phyloP scores from a whole-genome alignment of 2,888 invertebrate species.

The Parochlus steinenii region DNA sequence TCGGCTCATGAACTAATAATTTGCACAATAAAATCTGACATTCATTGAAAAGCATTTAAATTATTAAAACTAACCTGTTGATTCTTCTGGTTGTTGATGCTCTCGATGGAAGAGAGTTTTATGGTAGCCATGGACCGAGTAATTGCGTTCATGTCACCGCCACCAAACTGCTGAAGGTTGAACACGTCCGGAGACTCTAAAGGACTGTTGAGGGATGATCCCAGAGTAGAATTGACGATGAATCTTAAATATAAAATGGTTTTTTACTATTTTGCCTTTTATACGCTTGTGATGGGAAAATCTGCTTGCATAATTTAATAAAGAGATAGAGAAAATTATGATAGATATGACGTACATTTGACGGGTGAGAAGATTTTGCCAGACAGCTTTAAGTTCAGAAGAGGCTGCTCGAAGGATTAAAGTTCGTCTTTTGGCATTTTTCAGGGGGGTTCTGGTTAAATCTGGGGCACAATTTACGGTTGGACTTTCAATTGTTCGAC shows the following conservation, averaged over 20 bases:
- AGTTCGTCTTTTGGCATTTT: constrained; percentile 46
- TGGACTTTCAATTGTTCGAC: constrained; percentile 48
- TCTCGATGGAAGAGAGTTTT: constrained; percentile 30
- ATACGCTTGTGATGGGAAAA: too few species aligned
- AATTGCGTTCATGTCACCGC: constrained; percentile 28
- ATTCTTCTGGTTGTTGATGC: constrained; percentile 23
- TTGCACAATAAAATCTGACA: too few species aligned
- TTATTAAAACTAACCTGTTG: constrained; percentile 11
- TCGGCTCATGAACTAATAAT: too few species aligned
- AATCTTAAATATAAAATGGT: constrained; percentile 40
- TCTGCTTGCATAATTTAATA: too few species aligned
- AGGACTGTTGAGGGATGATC: constrained; percentile 64
- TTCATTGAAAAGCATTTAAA: too few species aligned
- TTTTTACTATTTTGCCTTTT: too few species aligned
- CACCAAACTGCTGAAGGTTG: constrained; percentile 26
- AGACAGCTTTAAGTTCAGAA: constrained; percentile 71
- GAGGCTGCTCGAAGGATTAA: constrained; percentile 65
- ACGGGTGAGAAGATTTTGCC: constrained; percentile 74
- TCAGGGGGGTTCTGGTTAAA: constrained; percentile 41
- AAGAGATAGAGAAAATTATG: too few species aligned
- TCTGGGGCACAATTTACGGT: constrained; percentile 57
- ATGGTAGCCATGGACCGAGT: constrained; percentile 29
- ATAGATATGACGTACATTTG: constrained; percentile 52
- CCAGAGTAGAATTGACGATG: constrained; percentile 64
- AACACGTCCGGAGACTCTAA: constrained; percentile 58